Percentiles rank a stretch among this genome's conserved stretches.
These are phyloP conservation scores for Progne subis DNA, from an alignment of 2,113 vertebrate genomes.

Conservation along the genomic window DNA sequence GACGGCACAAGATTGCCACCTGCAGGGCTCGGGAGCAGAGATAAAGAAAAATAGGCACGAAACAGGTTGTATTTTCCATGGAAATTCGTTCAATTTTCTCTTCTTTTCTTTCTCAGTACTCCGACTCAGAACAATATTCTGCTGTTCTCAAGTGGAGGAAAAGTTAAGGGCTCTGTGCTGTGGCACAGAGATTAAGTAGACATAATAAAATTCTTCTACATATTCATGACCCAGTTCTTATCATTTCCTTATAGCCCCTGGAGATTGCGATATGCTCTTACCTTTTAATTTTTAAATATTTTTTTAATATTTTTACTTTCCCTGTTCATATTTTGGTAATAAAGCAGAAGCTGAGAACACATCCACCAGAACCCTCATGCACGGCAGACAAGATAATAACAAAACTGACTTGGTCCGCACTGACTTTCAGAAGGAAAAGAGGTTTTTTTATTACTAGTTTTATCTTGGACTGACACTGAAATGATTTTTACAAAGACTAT, in stretches of 20 bases:
- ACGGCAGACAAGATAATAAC: neutral
- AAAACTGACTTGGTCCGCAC: neutral
- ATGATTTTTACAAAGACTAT: neutral
- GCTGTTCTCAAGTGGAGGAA: neutral
- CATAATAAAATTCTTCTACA: constrained; percentile 1
- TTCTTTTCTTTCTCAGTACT: neutral
- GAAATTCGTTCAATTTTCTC: neutral
- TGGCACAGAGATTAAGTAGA: neutral
- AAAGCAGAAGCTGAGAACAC: constrained; percentile 2
- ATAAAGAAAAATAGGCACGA: neutral
- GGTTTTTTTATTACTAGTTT: neutral
- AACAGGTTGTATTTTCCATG: neutral
- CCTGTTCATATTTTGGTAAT: neutral
- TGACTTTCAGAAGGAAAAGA: neutral
- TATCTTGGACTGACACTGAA: neutral
- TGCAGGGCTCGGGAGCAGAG: constrained; percentile 12
- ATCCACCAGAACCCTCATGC: neutral
- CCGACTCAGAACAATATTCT: neutral
- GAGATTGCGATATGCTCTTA: neutral
- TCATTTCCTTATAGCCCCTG: constrained; percentile 2
- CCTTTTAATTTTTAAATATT: neutral
- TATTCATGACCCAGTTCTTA: neutral
- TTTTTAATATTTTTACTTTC: constrained; percentile 11
- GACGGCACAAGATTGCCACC: constrained; percentile 70
- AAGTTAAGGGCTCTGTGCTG: neutral